phyloP scores from a whole-genome alignment of 1,140 invertebrate species.

The Drosophila rhopaloa region DNA sequence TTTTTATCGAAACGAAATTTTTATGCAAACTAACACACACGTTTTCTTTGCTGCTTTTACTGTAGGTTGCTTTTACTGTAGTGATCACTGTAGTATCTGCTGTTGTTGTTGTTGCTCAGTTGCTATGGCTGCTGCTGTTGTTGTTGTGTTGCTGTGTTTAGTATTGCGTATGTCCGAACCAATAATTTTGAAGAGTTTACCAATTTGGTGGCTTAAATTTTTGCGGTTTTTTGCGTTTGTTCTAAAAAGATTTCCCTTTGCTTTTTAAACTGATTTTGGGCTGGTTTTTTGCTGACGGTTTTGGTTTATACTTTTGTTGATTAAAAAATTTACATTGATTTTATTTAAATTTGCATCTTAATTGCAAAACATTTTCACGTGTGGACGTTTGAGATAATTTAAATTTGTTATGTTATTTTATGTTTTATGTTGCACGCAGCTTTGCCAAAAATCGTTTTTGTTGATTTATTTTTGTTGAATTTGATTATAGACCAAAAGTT shows the following conservation, averaged over 20 bases:
- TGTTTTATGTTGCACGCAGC: conserved; percentile 45
- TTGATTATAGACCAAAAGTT: conserved; percentile 55
- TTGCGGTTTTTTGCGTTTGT: conserved; percentile 68
- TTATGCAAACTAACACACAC: conserved; percentile 84
- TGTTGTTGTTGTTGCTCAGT: conserved; percentile 45
- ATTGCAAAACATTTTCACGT: conserved; percentile 44
- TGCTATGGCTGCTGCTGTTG: conserved; percentile 44
- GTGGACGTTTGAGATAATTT: conserved; percentile 66
- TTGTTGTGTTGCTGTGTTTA: conserved; percentile 73
- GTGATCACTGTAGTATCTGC: conserved; percentile 46
- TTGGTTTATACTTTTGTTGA: conserved; percentile 23
- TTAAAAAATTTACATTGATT: conserved; percentile 72
- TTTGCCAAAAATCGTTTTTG: conserved; percentile 68
- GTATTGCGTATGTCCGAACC: conserved; percentile 84
- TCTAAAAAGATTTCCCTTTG: conserved; percentile 48
- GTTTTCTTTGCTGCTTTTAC: conserved; percentile 55
- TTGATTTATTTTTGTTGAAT: conserved; percentile 29
- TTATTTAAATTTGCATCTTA: conserved; percentile 40
- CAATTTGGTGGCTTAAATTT: conserved; percentile 83
- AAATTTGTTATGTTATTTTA: conserved; percentile 25
- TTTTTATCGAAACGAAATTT: conserved; percentile 83
- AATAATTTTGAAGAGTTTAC: conserved; percentile 84
- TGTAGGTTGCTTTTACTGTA: conserved; percentile 39
- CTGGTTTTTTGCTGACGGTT: conserved; percentile 41
- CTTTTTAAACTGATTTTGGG: conserved; percentile 55